Conservation (phyloP, 2,113 vertebrate genomes). For the Dipodomys spectabilis region DNA sequence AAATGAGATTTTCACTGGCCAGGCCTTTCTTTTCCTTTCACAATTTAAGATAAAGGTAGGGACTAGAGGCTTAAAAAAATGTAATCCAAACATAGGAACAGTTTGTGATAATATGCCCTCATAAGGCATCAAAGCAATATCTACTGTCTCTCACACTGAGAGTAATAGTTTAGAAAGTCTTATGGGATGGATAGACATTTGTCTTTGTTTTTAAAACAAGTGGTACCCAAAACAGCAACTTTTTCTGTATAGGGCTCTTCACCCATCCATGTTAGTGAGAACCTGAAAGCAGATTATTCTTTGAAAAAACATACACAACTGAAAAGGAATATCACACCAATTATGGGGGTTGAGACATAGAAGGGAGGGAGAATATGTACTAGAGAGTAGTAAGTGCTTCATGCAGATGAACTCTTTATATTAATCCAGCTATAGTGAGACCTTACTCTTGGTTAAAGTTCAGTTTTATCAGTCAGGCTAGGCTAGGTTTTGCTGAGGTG, state of each 20-base stretch:
- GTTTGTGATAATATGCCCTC: background rate
- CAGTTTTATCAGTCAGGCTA: background rate
- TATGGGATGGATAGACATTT: background rate
- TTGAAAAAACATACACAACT: background rate
- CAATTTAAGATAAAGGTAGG: background rate
- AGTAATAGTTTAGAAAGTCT: background rate
- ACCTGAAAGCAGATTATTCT: background rate
- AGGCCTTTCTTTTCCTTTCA: background rate
- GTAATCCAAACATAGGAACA: background rate
- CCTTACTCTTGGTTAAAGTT: background rate
- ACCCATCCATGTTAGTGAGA: background rate
- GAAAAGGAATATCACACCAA: background rate
- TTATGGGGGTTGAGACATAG: background rate
- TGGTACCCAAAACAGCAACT: background rate
- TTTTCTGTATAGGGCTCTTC: background rate
- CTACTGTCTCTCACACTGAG: background rate
- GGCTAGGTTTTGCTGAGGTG: background rate
- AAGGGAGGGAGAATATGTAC: no score
- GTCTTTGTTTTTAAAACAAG: background rate
- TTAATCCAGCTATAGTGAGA: background rate
- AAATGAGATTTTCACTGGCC: background rate
- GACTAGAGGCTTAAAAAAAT: background rate
- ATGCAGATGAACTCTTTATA: background rate
- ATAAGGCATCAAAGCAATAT: background rate
- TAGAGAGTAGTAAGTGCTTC: background rate